Evolutionary conservation across 2,797 vertebrate species (phyloP).

Genomic region (Phoebastria nigripes): DNA sequence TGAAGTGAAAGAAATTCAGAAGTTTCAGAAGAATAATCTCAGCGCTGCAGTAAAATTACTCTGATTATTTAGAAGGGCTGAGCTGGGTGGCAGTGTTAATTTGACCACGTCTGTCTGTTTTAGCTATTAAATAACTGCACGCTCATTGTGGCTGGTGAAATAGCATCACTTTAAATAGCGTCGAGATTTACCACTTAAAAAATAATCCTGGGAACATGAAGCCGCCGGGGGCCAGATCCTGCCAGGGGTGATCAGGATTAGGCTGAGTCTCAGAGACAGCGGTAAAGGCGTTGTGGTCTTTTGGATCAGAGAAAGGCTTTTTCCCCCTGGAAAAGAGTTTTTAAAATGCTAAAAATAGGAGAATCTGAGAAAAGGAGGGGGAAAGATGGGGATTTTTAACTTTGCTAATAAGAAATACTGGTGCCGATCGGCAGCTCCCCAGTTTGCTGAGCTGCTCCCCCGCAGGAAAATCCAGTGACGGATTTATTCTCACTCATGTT

Average conservation of each 20-base stretch:
- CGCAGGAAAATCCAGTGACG: not conserved
- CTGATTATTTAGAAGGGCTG: not conserved
- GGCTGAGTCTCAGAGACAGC: not conserved
- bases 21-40: not conserved
- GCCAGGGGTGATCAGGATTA: not conserved
- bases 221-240: not conserved
- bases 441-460: not conserved
- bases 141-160: not conserved
- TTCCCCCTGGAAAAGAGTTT: not conserved
- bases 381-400: not conserved
- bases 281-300: not conserved
- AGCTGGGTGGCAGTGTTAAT: not conserved
- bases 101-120: not conserved
- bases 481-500: not conserved
- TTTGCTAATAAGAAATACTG: rapidly evolving
- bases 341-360: not conserved
- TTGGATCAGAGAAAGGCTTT: not conserved
- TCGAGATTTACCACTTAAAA: not conserved
- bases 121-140: not conserved
- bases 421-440: not conserved
- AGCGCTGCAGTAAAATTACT: not conserved
- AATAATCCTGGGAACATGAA: not conserved
- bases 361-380: not conserved
- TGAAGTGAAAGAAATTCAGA: not conserved
- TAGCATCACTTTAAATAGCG: not conserved